Percentiles rank a stretch among this genome's conserved stretches.
Evolutionary conservation across 2,113 vertebrate genomes (phyloP).

Genomic region (Ictalurus furcatus): DNA sequence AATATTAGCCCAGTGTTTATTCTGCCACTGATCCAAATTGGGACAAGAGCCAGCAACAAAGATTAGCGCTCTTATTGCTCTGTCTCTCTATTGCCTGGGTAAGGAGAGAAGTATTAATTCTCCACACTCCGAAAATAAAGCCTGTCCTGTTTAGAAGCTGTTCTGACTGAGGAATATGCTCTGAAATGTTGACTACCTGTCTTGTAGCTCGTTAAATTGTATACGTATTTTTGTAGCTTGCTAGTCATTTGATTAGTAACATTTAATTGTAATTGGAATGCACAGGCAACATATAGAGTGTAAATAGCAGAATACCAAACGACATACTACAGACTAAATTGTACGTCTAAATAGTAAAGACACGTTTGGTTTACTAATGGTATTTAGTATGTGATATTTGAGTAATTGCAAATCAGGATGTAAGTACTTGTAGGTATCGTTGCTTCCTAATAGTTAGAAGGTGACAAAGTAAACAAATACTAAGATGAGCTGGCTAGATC

Average conservation of each 20-base stretch:
- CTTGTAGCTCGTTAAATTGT: not conserved
- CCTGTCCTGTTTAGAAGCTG: not conserved
- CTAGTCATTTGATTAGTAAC: not conserved
- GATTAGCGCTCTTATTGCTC: slow-evolving; percentile 8
- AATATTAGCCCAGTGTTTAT: slow-evolving; percentile 7
- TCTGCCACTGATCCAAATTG: not conserved
- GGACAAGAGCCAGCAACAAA: slow-evolving; percentile 17
- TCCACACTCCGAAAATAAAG: not conserved
- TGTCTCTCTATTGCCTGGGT: not conserved
- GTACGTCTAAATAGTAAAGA: not conserved
- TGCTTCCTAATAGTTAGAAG: not conserved
- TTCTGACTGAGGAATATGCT: not conserved
- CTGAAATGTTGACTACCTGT: not conserved
- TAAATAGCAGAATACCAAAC: not conserved
- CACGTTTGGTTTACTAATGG: not conserved
- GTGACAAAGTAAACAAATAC: not conserved
- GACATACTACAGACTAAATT: not conserved
- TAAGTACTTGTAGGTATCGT: not conserved
- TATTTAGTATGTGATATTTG: too few species aligned
- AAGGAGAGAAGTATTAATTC: not conserved
- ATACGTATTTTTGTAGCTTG: not conserved
- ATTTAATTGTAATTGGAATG: not conserved
- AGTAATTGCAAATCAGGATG: not conserved
- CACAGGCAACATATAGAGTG: not conserved
- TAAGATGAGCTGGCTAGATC: not conserved